Percentiles rank a stretch among this genome's conserved stretches.
These are phyloP conservation scores for Amphiprion clarkii DNA, from an alignment of 2,797 vertebrate genomes.

Conservation along the genomic window DNA sequence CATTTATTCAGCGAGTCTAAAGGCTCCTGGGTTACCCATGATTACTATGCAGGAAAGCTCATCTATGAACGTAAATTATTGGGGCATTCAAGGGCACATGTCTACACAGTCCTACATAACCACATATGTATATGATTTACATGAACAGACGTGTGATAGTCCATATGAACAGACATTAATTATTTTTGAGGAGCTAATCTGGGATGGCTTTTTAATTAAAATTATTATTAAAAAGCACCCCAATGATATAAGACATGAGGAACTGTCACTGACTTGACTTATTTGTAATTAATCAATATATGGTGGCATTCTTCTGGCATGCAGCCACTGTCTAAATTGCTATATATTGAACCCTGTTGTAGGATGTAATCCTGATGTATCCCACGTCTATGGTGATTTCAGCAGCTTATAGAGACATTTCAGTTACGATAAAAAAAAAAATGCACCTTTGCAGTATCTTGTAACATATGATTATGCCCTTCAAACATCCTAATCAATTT, in stretches of 20 bases:
- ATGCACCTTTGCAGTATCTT: conserved; percentile 6
- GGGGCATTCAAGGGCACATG: background rate
- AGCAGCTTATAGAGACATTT: conserved; percentile 25
- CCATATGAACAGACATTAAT: conserved; percentile 25
- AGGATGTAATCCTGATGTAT: background rate
- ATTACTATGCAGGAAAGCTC: background rate
- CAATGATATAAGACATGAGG: conserved; percentile 22
- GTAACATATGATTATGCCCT: conserved; percentile 38
- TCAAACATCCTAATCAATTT: conserved; percentile 48
- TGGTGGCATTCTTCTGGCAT: conserved; percentile 30
- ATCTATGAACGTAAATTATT: background rate
- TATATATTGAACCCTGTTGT: conserved; percentile 1
- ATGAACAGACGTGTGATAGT: conserved; percentile 6
- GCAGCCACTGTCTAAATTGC: conserved; percentile 28
- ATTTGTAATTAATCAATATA: conserved; percentile 55
- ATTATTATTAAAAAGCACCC: conserved; percentile 40
- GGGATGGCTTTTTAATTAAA: conserved; percentile 58
- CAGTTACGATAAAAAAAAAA: conserved; percentile 5
- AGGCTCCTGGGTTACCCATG: background rate
- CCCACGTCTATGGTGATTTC: conserved; percentile 6
- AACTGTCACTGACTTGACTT: conserved; percentile 35
- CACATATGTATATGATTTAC: conserved; percentile 10
- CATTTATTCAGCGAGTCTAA: background rate
- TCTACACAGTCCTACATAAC: conserved; percentile 2
- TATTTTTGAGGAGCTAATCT: conserved; percentile 44